Percentiles rank a stretch among this genome's conserved stretches.
Evolutionary conservation across 2,888 invertebrate genomes (phyloP).

Genomic region (Pyrgus malvae): DNA sequence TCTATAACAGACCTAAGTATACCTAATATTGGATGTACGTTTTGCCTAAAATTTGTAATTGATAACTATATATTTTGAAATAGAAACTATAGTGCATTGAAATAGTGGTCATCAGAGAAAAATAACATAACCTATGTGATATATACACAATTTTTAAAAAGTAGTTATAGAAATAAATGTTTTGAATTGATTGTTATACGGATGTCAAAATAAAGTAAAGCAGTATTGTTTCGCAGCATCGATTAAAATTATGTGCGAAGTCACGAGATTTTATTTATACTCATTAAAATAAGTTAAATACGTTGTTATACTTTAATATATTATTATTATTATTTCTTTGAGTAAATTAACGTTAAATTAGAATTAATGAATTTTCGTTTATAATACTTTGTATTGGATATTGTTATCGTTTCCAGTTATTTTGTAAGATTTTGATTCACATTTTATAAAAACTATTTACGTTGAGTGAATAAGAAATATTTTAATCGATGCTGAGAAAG

Average conservation of each 20-base stretch:
- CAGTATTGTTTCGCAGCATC: neutral
- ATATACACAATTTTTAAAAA: slow-evolving; percentile 77
- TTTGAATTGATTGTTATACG: slow-evolving; percentile 67
- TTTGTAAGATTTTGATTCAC: too few species aligned
- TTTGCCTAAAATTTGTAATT: neutral
- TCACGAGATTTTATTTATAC: too few species aligned
- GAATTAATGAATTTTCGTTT: too few species aligned
- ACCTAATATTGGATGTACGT: neutral
- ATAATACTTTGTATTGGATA: too few species aligned
- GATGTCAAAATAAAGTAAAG: slow-evolving; percentile 43
- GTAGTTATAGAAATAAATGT: slow-evolving; percentile 57
- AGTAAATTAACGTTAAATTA: too few species aligned
- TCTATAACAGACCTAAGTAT: too few species aligned
- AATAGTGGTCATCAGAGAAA: slow-evolving; percentile 28
- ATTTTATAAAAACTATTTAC: too few species aligned
- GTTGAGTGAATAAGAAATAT: too few species aligned
- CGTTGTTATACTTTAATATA: too few species aligned
- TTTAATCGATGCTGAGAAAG: slow-evolving; percentile 36
- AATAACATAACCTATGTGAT: slow-evolving; percentile 71
- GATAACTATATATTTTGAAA: neutral
- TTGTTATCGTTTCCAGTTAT: too few species aligned
- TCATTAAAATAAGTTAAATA: too few species aligned
- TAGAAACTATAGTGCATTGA: neutral
- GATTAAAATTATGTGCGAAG: neutral
- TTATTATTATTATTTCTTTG: too few species aligned